Evolutionary conservation across 2,113 vertebrate species (phyloP), one percentile per base, ranked within the genome.

Genomic region (Poeciliopsis occidentalis): DNA sequence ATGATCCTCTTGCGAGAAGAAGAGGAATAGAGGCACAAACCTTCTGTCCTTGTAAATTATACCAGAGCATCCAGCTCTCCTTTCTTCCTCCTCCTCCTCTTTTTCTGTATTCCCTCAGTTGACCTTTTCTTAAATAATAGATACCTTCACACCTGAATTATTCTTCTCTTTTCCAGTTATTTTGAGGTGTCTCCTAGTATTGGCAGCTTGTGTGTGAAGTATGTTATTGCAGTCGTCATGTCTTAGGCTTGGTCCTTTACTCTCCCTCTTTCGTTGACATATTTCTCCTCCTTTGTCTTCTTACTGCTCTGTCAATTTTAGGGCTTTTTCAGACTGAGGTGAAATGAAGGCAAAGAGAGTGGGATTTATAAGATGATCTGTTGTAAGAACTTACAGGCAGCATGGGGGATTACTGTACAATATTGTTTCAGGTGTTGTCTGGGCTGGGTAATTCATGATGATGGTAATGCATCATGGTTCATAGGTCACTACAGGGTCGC

Each of bases 391-490:
- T 60, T 74, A 67, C 70, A 81, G 82, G 69, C 84, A 85, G 78
- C 31, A 12, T 27, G 70, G 81, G n/a, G 80, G 85, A 91, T 92
- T 93, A 88, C 80, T 80, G 79, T 80, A 82, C 86, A 91, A 77
- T 88, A 87, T 85, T 89, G 86, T 90, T 86, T 83, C 82, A 81
- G 80, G 66, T 84, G 87, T 90, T 87, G 81, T 87, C 78, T 85
- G 82, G 39, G 39, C 64, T 63, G 54, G 70, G 73, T 89, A 90
- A 87, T 87, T 73, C 79, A 73, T 85, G 86, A 84, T 90, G 88
- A 91, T 87, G 85, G 83, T 86, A 90, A 78, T 88, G 81, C 84
- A 86, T 79, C 75, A 79, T 87, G 89, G 91, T 90, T 83, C 80
- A 73, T 29, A 13, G 88, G 85, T 88, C 88, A 79, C 66, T 32